Base-by-base conservation (phyloP, 2,888 invertebrate genomes). In the Lasius platythorax region DNA sequence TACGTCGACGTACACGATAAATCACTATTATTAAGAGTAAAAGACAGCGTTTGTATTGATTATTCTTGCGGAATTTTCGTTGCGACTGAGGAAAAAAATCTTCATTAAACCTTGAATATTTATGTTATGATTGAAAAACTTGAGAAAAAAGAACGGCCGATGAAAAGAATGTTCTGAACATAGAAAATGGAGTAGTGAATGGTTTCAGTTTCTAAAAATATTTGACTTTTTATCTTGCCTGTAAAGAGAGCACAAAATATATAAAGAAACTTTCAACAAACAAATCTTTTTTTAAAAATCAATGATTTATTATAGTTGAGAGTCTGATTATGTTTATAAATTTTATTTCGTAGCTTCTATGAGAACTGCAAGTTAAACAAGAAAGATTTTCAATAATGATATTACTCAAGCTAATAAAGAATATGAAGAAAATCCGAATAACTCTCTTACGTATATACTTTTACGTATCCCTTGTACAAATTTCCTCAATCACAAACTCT, bases 1-100 rank as follows among this genome's bases (percentile, higher is more conserved):
- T 81, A 58, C n/a, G 56, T 81, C 46, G 50, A 72, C 72, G 37
- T 23, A 46, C 37, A 30, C 82, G 43, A 46, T 84, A 84, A 84
- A 84, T 84, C 72, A 84, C 56, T 70, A 63, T 83, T 83, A 83
- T 83, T 83, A 81, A 81, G 53, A 63, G 53, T 68, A 70, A 83
- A 70, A 81, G 40, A 70, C 43, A 83, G 58, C 79, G 79, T 81
- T 79, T 72, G 46, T 72, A 63, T 58, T 28, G 61, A 72, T 72
- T 72, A 72, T 12, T 68, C 46, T 33, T 61, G 61, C 79, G 12
- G 61, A 12, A 37, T 37, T 70, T 58, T 70, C 61, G 28, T 33
- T 37, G 61, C 33, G 58, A 43, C n/a, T n/a, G 3, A 12, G 40
- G 9, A 2, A 53, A 78, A 40, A 15, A n/a, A 46, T 23, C n/a